Base-by-base conservation (phyloP, 92 coral and sea anemone genomes). In the Epizoanthus stellaris region DNA sequence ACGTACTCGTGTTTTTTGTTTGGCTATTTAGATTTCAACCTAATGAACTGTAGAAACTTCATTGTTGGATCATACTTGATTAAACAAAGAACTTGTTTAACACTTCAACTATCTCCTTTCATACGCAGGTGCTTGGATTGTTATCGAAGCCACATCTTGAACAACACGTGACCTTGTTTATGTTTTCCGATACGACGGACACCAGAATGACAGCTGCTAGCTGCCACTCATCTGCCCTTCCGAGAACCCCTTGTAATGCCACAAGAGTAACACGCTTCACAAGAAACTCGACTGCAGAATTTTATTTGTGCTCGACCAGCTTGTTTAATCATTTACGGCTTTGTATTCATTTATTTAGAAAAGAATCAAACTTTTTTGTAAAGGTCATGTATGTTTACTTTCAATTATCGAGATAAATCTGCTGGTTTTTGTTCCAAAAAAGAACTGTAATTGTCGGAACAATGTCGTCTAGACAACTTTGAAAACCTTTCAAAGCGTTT, bases 41-140 rank as follows among this genome's bases (percentile, higher is more conserved):
- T 79, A 63, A 45, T 40, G 72, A 63, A 63, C 60, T 17, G 67
- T 63, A 79, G 23, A 64, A 63, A 17, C 8, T 30, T 5, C 38
- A 63, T 79, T 79, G 83, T 79, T 62, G 20, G 40, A 70, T 12
- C 83, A 42, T 70, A 64, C 83, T 79, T 79, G 83, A 58, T 63
- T 64, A 79, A 79, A 79, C 83, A 79, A 79, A 79, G 71, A 43
- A 20, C 83, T 79, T 79, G 83, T 79, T 79, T 79, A 79, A 79
- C 83, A 20, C 72, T 40, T 62, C 59, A 62, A 64, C 45, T 43
- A 43, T 62, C 59, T 79, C 30, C 83, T 45, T 79, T 79, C 71
- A 79, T 19, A 9, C 60, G 72, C 83, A 79, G 83, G 73, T 79
- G 83, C 61, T 77, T 76, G 10, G 47, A 62, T 76, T n/a, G 8